Evolutionary conservation across 2,113 vertebrate genomes (phyloP), one percentile per base, ranked within the genome.

Genomic region (Laticauda colubrina): DNA sequence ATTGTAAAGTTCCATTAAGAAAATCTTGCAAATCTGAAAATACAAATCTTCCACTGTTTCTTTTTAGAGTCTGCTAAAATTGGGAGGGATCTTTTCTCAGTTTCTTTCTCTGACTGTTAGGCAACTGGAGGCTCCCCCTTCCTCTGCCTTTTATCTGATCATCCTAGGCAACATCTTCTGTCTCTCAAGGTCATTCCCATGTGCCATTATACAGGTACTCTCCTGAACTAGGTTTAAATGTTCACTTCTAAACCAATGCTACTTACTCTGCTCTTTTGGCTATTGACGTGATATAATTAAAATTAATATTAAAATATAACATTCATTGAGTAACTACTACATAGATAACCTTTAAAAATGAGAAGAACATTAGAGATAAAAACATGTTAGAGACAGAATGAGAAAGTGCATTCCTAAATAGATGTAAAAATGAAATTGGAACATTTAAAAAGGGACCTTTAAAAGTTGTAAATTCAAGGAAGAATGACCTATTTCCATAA

Each of bases 141-240:
- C 29, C 29, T 2, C 61, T n/a, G 61, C 26, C 26, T 69, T 69
- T 69, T 69, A n/a, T 64, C 26, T n/a, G 61, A 64, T 14, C 61
- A 64, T 15, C 12, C 61, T 69, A 69, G 61, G 29, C 12, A 1
- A 5, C 56, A 57, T 23, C 5, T 57, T 18, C 20, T 57, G 20
- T 57, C 51, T 53, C 51, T 53, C 51, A 53, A 53, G 51, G 51
- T 12, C 51, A n/a, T 69, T 69, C 61, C 61, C 29, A 15, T 69
- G 26, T 69, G 15, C 4, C 2, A n/a, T 69, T n/a, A 69, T 15
- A n/a, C 4, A n/a, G 61, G 29, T 69, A 69, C 53, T 55, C 64
- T 93, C 87, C 88, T 90, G 89, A 86, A 93, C 15, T 7, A 90
- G 34, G 88, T 88, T 91, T 92, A 54, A 90, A 45, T 95, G 81